Conservation (phyloP, 2,888 invertebrate species). For the Auanema freiburgensis region DNA sequence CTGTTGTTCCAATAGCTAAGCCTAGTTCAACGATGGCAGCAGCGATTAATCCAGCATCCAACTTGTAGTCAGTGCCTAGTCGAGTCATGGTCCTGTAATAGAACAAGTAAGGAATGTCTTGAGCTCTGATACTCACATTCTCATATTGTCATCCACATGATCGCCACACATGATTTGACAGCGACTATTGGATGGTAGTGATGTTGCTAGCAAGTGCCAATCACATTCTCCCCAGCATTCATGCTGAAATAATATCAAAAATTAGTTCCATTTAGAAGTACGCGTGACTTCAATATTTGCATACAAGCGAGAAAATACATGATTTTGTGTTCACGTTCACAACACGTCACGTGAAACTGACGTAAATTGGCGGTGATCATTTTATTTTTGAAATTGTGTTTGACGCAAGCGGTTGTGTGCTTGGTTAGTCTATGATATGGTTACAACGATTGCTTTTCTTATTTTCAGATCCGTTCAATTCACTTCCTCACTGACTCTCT, state of each 20-base stretch:
- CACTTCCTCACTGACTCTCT: no score
- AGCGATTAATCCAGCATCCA: slow-evolving; percentile 55
- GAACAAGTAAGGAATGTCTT: background rate
- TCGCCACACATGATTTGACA: slow-evolving; percentile 59
- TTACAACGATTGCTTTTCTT: background rate
- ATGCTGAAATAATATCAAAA: slow-evolving; percentile 34
- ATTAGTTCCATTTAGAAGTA: slow-evolving; percentile 1
- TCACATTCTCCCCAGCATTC: slow-evolving; percentile 59
- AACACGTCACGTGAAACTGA: no score
- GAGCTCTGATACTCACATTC: slow-evolving; percentile 29
- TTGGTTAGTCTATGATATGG: background rate
- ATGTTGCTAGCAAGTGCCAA: slow-evolving; percentile 57
- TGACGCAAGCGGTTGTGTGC: no score
- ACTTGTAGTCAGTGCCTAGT: slow-evolving; percentile 57
- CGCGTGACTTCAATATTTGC: background rate
- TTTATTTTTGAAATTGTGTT: no score
- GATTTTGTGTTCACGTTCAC: no score
- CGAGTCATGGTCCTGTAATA: slow-evolving; percentile 53
- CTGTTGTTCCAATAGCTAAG: slow-evolving; percentile 41
- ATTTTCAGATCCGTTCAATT: background rate
- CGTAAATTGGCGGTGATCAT: no score
- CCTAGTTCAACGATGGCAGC: slow-evolving; percentile 47
- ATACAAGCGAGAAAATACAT: background rate
- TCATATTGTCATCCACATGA: slow-evolving; percentile 49
- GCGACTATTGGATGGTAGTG: slow-evolving; percentile 51